Conservation (phyloP, 2,888 invertebrate species). For the Diarsia mendica region DNA sequence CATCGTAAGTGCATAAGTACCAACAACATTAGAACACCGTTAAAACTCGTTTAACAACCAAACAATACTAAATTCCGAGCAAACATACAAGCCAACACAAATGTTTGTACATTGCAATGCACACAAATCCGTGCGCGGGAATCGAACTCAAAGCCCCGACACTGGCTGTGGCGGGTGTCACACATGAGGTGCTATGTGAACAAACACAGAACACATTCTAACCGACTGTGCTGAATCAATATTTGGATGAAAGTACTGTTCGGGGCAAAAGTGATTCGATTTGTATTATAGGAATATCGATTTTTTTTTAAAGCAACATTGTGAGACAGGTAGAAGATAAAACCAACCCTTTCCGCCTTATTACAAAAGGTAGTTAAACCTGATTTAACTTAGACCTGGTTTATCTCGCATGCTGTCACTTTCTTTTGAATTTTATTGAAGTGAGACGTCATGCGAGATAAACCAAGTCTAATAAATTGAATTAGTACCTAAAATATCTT, state of each 20-base stretch:
- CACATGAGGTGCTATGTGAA: constrained; percentile 51
- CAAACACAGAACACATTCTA: constrained; percentile 45
- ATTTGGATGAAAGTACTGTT: constrained; percentile 55
- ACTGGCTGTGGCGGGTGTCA: constrained; percentile 34
- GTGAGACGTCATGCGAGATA: too few species aligned
- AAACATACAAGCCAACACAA: constrained; percentile 43
- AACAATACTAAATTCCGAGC: constrained; percentile 44
- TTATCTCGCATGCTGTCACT: too few species aligned
- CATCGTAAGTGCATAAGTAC: constrained; percentile 10
- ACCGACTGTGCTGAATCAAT: constrained; percentile 47
- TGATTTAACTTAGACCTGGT: too few species aligned
- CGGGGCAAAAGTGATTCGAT: constrained; percentile 28
- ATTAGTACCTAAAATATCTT: not conserved
- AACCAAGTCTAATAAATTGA: not conserved
- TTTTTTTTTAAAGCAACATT: not conserved
- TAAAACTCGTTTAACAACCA: constrained; percentile 43
- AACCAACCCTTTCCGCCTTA: not conserved
- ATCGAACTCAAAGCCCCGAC: constrained; percentile 58
- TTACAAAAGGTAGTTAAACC: too few species aligned
- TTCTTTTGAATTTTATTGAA: too few species aligned
- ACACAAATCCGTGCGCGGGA: constrained; percentile 55
- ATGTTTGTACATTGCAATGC: constrained; percentile 53
- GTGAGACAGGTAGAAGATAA: not conserved
- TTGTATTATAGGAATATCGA: not conserved
- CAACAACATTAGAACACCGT: constrained; percentile 15